Evolutionary conservation across 2,113 vertebrate species (phyloP).

Genomic region (Mormyrus lacerda): DNA sequence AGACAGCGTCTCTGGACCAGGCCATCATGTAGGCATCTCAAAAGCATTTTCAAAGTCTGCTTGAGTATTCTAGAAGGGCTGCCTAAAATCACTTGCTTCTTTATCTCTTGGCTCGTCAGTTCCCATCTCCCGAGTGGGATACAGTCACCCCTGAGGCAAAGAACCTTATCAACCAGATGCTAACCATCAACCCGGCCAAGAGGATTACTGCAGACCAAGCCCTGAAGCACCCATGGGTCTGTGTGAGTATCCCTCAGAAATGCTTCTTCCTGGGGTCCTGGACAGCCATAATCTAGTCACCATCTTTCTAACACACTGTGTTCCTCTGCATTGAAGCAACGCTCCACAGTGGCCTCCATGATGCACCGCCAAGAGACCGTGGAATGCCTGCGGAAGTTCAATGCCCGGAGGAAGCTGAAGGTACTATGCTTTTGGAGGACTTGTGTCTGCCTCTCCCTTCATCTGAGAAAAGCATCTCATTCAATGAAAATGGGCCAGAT

Average conservation of each 20-base stretch:
- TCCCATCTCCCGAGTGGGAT: constrained; percentile 98
- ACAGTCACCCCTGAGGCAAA: constrained; percentile 97
- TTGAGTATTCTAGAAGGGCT: background rate
- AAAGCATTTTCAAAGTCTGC: background rate
- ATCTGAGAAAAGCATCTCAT: background rate
- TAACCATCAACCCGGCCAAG: constrained; percentile 98
- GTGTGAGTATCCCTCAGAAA: constrained; percentile 68
- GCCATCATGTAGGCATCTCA: background rate
- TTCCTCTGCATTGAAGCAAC: constrained; percentile 69
- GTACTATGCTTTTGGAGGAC: constrained; percentile 60
- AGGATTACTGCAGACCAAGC: constrained; percentile 97
- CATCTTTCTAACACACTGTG: background rate
- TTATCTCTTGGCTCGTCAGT: constrained; percentile 55
- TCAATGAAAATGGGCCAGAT: background rate
- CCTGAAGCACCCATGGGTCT: constrained; percentile 97
- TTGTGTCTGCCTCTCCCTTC: background rate
- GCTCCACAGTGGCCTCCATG: constrained; percentile 96
- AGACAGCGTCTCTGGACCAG: background rate
- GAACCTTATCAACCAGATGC: constrained; percentile 99
- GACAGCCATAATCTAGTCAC: background rate
- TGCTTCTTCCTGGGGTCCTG: background rate
- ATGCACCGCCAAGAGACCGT: constrained; percentile 99
- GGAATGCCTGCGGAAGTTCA: constrained; percentile 97
- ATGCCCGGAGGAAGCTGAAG: constrained; percentile 95
- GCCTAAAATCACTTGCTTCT: background rate